Evolutionary conservation across 1,140 invertebrate genomes (phyloP).

Genomic region (Leguminivora glycinivorella): DNA sequence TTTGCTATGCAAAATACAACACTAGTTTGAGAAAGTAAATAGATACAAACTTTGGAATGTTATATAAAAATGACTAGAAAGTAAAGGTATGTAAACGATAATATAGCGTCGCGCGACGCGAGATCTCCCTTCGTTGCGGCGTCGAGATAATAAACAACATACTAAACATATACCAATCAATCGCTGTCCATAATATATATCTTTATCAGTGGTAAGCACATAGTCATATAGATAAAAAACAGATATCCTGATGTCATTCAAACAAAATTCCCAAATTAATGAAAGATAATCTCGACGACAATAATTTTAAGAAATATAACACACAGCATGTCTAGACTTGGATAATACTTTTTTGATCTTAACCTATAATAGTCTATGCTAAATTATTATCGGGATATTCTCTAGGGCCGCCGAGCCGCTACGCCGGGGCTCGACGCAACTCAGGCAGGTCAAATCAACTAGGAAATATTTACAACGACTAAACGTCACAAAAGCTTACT

Average conservation of each 20-base stretch:
- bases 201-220: conserved; percentile 38
- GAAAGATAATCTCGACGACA: conserved; percentile 50
- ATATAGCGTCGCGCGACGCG: conserved; percentile 44
- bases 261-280: conserved; percentile 37
- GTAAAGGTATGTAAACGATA: conserved; percentile 50
- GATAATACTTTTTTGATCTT: conserved; percentile 76
- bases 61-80: conserved; percentile 75
- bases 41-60: conserved; percentile 72
- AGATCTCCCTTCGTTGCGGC: conserved; percentile 52
- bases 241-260: conserved; percentile 33
- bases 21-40: conserved; percentile 61
- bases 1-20: conserved; percentile 77
- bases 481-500: conserved; percentile 67
- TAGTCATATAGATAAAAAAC: conserved; percentile 39
- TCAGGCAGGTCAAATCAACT: conserved; percentile 48
- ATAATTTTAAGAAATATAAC: conserved; percentile 68
- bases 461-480: conserved; percentile 67
- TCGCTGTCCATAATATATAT: conserved; percentile 10
- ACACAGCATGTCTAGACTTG: conserved; percentile 75
- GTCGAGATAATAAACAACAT: conserved; percentile 43
- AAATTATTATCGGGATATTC: conserved; percentile 70
- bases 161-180: conserved; percentile 14
- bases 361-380: conserved; percentile 68
- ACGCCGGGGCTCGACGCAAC: neutral
- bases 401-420: conserved; percentile 59